Conservation (phyloP, 1,140 invertebrate species). For the Pogonomyrmex californicus region DNA sequence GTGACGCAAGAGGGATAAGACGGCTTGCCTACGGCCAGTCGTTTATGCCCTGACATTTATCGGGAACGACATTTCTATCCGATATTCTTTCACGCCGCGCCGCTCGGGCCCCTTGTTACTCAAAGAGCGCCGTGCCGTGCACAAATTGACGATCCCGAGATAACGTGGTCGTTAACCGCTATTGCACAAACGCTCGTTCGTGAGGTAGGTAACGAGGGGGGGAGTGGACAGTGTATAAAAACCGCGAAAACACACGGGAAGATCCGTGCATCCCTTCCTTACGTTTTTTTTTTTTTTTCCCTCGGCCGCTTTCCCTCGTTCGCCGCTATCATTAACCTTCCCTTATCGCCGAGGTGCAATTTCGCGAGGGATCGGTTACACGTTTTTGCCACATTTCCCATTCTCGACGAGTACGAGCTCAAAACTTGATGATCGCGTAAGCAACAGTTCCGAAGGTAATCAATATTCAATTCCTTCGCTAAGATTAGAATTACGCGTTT, state of each 20-base stretch:
- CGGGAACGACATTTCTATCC: conserved; percentile 74
- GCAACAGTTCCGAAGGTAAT: neutral
- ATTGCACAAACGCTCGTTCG: conserved; percentile 42
- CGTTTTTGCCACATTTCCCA: conserved; percentile 23
- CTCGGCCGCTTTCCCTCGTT: neutral
- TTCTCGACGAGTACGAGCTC: neutral
- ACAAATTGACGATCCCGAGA: conserved; percentile 65
- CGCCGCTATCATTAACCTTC: conserved; percentile 36
- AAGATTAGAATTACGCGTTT: neutral
- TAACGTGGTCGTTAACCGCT: conserved; percentile 50
- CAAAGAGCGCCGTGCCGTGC: conserved; percentile 47
- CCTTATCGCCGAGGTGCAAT: conserved; percentile 20
- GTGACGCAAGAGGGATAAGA: conserved; percentile 54
- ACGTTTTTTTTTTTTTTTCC: neutral
- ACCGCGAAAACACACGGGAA: conserved; percentile 4
- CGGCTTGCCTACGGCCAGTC: conserved; percentile 66
- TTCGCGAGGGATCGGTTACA: conserved; percentile 20
- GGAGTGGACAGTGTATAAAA: conserved; percentile 35
- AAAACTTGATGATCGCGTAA: conserved; percentile 7
- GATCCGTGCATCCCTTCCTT: neutral
- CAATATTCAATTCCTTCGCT: neutral
- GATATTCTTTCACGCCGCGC: conserved; percentile 62
- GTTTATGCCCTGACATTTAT: conserved; percentile 75
- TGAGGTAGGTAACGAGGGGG: neutral
- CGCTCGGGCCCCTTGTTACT: conserved; percentile 61